Evolutionary conservation across 2,113 vertebrate species (phyloP), one percentile per base, ranked within the genome.

Genomic region (Erythrocercus mccallii): DNA sequence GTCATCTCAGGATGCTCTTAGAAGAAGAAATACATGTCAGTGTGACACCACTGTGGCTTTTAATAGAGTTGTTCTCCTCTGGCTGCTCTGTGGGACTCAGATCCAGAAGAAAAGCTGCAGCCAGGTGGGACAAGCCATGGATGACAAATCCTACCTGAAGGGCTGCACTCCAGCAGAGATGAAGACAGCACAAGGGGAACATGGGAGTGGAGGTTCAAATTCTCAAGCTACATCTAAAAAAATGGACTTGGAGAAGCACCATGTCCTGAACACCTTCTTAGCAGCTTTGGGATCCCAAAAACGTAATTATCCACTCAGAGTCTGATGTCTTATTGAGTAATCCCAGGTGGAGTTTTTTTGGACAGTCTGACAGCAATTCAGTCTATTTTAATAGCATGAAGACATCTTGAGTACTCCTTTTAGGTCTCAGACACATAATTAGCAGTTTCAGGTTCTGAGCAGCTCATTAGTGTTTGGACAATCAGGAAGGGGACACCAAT

Each of bases 101-200:
- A 60, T 37, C 27, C 13, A 51, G 81, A 12, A 18, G 33, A 81
- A 85, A 56, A 31, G 53, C n/a, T 85, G 47, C 78, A 85, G 16
- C 57, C 84, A 79, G 35, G 47, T 73, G 51, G 42, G 65, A 71
- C 56, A 68, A 85, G 8, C 35, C 35, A 8, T 3, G 27, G 69
- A 33, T 60, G 66, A 60, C 65, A 64, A 72, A 79, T 53, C 24
- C 44, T 61, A 21, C 33, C 37, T 30, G 27, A 60, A 48, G 33
- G 24, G 56, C 47, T 22, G 57, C 61, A 16, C 31, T 76, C 23
- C 28, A 47, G 81, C 11, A 66, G 45, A 70, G 30, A 42, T 0
- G 0, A 54, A 56, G 24, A 14, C 12, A 53, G 27, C 0, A 0
- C 48, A 44, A 42, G 37, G 44, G 33, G 44, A 56, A 51, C 0